Base-by-base conservation (phyloP, 2,113 vertebrate species). In the Emberiza fucata region DNA sequence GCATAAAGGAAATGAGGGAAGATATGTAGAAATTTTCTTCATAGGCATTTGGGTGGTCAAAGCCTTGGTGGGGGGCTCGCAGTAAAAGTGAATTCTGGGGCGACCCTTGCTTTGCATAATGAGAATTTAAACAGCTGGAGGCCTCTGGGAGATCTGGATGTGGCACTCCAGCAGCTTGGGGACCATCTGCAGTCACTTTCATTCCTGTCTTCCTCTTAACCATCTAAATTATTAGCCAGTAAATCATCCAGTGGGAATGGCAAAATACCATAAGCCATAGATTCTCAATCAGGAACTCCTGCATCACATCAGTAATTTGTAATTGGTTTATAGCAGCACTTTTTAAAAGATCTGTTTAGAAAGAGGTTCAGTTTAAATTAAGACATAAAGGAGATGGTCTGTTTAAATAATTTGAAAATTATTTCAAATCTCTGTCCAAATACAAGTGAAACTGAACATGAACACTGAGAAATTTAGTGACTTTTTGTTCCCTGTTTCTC, bases 111-210 rank as follows among this genome's bases (percentile, higher is more conserved):
- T 97, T 82, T 87, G 35, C 63, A 61, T 37, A 63, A 86, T 29
- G 57, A 94, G 77, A 75, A 40, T 7, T 37, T 61, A 18, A 89
- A 47, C 90, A 92, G 89, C 60, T 72, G 91, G 87, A 88, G 54
- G 47, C 56, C 85, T 82, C 31, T 76, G 81, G 78, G 50, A 95
- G 87, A 90, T 87, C 42, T 77, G 73, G 42, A 85, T 85, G 29
- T 59, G 40, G 72, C 39, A 40, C 83, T 88, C 61, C 53, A 86
- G 83, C 77, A 92, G 83, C 53, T 81, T 71, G 53, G 72, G 77
- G 75, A 76, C 21, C 91, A 95, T 95, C 93, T 96, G 93, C 63
- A 94, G 61, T 66, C 47, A 92, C 75, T 96, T 94, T 82, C 66
- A 66, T 85, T 92, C 79, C 56, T 95, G 93, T 91, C 35, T 73